phyloP scores from a whole-genome alignment of 1,140 invertebrate species.

The Sesamia nonagrioides region DNA sequence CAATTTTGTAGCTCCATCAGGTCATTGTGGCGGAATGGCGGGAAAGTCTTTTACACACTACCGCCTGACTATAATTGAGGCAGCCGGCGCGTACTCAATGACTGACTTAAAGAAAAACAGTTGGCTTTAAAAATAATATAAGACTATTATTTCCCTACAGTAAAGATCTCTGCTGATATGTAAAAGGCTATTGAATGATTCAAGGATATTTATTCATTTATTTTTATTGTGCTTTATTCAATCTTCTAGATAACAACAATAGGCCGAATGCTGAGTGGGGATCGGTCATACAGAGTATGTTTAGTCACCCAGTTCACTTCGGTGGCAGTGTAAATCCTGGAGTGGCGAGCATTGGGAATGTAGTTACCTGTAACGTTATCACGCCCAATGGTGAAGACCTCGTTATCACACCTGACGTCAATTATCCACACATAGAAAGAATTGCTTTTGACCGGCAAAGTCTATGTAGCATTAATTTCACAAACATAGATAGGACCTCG shows the following conservation, averaged over 20 bases:
- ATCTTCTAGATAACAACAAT: slow-evolving; percentile 44
- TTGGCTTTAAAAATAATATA: no score
- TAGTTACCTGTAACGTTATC: slow-evolving; percentile 54
- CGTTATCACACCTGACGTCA: slow-evolving; percentile 42
- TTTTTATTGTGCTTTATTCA: neutral
- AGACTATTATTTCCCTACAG: no score
- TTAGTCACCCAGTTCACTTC: slow-evolving; percentile 52
- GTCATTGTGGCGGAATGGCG: no score
- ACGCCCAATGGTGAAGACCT: slow-evolving; percentile 60
- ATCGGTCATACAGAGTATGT: neutral
- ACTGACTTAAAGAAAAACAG: no score
- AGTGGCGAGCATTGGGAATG: neutral
- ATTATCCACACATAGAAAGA: slow-evolving; percentile 51
- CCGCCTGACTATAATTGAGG: no score
- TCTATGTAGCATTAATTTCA: slow-evolving; percentile 50
- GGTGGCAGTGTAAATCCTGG: slow-evolving; percentile 36
- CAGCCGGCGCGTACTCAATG: no score
- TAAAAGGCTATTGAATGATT: no score
- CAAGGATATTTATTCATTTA: no score
- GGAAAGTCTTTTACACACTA: no score
- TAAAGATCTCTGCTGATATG: no score
- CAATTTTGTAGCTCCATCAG: no score
- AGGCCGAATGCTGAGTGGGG: slow-evolving; percentile 24
- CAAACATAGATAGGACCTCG: slow-evolving; percentile 38
- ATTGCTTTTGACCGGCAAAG: neutral